A percentile compares a stretch with the other conserved stretches of the same genome.
These are phyloP conservation scores for Agrypnia vestita DNA, from an alignment of 1,140 invertebrate species.

Conservation along the genomic window DNA sequence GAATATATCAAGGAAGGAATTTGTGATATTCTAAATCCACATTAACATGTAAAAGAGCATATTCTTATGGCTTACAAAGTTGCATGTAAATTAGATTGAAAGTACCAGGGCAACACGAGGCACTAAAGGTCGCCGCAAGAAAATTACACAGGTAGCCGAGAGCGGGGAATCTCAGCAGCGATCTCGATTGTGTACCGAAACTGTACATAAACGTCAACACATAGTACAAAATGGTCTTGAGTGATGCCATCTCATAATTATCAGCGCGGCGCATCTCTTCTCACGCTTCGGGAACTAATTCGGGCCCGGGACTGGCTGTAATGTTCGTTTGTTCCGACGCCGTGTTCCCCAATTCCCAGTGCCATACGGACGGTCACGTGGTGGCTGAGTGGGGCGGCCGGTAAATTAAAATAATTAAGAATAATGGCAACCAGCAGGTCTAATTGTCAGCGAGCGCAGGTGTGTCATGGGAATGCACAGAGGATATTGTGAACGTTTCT, in stretches of 20 bases:
- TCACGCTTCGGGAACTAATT: slow-evolving; percentile 23
- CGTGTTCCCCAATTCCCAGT: not conserved
- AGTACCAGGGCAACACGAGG: no score
- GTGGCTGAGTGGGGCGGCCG: not conserved
- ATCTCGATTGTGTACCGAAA: slow-evolving; percentile 26
- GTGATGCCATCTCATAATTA: slow-evolving; percentile 11
- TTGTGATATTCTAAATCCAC: no score
- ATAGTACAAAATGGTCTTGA: slow-evolving; percentile 28
- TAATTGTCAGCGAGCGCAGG: slow-evolving; percentile 7
- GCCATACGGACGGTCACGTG: slow-evolving; percentile 2
- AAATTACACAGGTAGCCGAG: slow-evolving; percentile 17
- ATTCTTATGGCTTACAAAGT: no score
- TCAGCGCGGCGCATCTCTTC: slow-evolving; percentile 14
- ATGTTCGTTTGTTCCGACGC: slow-evolving; percentile 15
- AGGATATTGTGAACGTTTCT: slow-evolving; percentile 10
- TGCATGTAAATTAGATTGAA: no score
- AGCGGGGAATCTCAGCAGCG: not conserved
- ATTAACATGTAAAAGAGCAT: no score
- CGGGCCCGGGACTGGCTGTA: not conserved
- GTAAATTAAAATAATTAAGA: slow-evolving; percentile 29
- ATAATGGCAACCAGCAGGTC: not conserved
- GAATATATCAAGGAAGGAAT: no score
- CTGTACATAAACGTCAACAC: slow-evolving; percentile 35
- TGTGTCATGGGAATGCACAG: slow-evolving; percentile 23
- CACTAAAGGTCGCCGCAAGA: not conserved